Evolutionary conservation across 1,140 invertebrate species (phyloP).

Genomic region (Mizuhopecten yessoensis): DNA sequence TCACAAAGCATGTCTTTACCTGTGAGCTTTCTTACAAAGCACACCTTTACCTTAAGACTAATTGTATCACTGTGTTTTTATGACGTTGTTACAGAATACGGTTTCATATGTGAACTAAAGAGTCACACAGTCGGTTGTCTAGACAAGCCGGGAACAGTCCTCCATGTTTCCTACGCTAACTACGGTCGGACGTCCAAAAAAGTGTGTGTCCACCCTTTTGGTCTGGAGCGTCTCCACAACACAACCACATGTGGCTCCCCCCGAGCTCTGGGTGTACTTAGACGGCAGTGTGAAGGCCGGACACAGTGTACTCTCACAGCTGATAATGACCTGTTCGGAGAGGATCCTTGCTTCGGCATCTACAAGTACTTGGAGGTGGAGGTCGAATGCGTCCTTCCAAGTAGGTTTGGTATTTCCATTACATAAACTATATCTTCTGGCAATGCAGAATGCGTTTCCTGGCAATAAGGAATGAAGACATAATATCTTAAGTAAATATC

Average conservation of each 20-base stretch:
- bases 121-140: conserved; percentile 41
- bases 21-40: too few species aligned
- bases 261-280: background rate
- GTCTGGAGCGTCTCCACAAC: conserved; percentile 45
- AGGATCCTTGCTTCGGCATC: conserved; percentile 44
- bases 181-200: conserved; percentile 37
- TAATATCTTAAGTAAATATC: too few species aligned
- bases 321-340: conserved; percentile 43
- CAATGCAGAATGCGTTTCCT: too few species aligned
- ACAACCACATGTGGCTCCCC: conserved; percentile 30
- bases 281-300: conserved; percentile 25
- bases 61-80: too few species aligned
- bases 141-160: background rate
- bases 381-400: conserved; percentile 33
- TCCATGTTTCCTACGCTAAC: conserved; percentile 39
- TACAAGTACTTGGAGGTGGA: conserved; percentile 49
- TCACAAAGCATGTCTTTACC: too few species aligned
- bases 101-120: conserved; percentile 48
- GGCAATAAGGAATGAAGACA: too few species aligned
- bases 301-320: background rate
- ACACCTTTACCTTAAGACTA: too few species aligned
- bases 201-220: conserved; percentile 21
- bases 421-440: too few species aligned
- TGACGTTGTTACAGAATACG: conserved; percentile 28
- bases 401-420: background rate